Conservation (phyloP, 2,797 vertebrate genomes). For the Sebastes glaucus region DNA sequence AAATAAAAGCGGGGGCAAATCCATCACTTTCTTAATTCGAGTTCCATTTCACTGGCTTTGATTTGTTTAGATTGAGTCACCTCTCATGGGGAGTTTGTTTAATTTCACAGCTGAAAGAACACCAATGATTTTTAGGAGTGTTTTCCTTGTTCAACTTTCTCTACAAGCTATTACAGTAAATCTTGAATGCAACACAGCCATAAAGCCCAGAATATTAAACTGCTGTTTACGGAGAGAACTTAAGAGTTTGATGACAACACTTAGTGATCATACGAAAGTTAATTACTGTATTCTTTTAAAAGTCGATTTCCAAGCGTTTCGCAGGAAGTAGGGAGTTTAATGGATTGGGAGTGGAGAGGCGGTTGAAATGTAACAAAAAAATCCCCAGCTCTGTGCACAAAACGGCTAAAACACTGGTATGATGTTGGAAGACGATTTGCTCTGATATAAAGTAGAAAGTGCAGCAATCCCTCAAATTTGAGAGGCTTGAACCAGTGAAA, state of each 20-base stretch:
- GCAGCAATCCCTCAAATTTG: background rate
- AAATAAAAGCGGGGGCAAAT: constrained; percentile 64
- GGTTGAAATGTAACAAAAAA: background rate
- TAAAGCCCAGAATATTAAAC: constrained; percentile 65
- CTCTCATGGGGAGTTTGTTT: constrained; percentile 79
- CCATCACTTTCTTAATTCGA: constrained; percentile 75
- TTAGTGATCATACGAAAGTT: constrained; percentile 38
- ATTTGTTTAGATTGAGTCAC: constrained; percentile 80
- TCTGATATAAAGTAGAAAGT: background rate
- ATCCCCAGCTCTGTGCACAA: background rate
- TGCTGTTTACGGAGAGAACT: constrained; percentile 62
- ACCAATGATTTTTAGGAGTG: constrained; percentile 75
- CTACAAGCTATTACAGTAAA: constrained; percentile 76
- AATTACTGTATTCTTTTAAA: constrained; percentile 47
- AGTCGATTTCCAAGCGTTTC: constrained; percentile 13
- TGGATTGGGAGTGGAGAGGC: background rate
- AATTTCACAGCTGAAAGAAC: constrained; percentile 81
- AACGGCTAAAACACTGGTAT: background rate
- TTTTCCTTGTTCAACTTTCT: constrained; percentile 77
- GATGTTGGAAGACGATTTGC: background rate
- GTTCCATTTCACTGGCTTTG: constrained; percentile 78
- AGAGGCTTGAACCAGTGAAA: background rate
- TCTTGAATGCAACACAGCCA: constrained; percentile 62
- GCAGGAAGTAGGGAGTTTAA: background rate
- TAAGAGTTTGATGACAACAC: constrained; percentile 46